Conservation (phyloP, 2,113 vertebrate genomes). For the Amazona vittata region DNA sequence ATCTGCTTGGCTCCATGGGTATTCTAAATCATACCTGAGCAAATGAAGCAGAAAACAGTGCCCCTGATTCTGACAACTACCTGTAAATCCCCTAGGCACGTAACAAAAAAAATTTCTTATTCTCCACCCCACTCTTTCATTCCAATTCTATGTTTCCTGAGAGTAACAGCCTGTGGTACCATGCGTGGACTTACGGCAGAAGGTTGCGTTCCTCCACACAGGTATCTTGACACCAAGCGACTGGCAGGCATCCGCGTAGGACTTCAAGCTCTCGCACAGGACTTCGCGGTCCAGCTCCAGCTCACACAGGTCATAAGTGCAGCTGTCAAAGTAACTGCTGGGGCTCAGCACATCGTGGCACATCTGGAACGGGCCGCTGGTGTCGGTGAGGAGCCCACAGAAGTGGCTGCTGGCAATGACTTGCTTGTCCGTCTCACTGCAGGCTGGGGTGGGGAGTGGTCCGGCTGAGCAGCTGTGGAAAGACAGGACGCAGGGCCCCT, state of each 20-base stretch:
- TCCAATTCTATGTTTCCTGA: not conserved
- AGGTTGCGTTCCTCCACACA: slow-evolving; percentile 1
- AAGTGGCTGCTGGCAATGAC: slow-evolving; percentile 34
- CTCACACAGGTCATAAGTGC: slow-evolving; percentile 47
- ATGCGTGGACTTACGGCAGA: slow-evolving; percentile 31
- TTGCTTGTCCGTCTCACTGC: slow-evolving; percentile 21
- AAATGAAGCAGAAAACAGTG: not conserved
- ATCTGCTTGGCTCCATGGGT: not conserved
- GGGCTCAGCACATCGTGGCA: slow-evolving; percentile 21
- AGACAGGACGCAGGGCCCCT: not conserved
- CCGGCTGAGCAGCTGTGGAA: slow-evolving; percentile 26
- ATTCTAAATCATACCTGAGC: rapidly evolving
- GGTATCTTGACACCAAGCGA: not conserved
- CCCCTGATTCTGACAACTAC: not conserved
- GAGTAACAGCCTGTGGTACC: rapidly evolving
- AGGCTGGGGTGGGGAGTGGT: not conserved
- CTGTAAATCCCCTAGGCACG: too few relatives aligned
- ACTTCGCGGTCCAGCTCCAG: not conserved
- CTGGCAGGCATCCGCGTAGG: slow-evolving; percentile 36
- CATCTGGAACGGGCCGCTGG: not conserved
- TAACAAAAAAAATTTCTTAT: rapidly evolving
- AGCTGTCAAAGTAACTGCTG: slow-evolving; percentile 28
- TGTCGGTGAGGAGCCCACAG: slow-evolving; percentile 56
- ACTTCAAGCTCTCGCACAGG: slow-evolving; percentile 53
- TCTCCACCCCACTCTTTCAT: not conserved